Evolutionary conservation across 1,140 invertebrate species (phyloP).

Genomic region (Diorhabda carinulata): DNA sequence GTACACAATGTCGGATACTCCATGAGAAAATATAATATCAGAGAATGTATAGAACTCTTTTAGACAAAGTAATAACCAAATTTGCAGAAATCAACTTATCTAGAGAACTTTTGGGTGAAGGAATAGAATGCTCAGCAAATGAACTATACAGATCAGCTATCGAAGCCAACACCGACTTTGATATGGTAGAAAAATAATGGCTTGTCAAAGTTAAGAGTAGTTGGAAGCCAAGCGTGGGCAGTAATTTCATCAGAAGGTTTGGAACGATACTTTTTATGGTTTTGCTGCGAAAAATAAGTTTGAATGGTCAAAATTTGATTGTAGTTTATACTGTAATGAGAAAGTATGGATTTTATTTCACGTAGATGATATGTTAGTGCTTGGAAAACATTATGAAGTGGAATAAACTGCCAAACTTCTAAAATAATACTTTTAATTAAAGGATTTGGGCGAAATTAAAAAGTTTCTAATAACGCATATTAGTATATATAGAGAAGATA

Average conservation of each 20-base stretch:
- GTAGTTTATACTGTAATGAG: slow-evolving; percentile 7
- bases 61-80: too few relatives aligned
- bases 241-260: slow-evolving; percentile 4
- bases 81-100: too few relatives aligned
- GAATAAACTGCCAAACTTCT: slow-evolving; percentile 3
- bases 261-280: slow-evolving; percentile 22
- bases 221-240: too few relatives aligned
- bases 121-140: too few relatives aligned
- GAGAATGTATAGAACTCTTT: too few relatives aligned
- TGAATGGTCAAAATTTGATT: slow-evolving; percentile 16
- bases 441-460: slow-evolving; percentile 16
- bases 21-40: too few relatives aligned
- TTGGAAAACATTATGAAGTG: slow-evolving; percentile 8
- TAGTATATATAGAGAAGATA: neutral
- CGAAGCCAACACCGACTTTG: too few relatives aligned
- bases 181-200: too few relatives aligned
- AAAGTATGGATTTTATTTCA: slow-evolving; percentile 8
- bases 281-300: slow-evolving; percentile 21
- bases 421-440: slow-evolving; percentile 11
- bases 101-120: too few relatives aligned
- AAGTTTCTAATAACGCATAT: slow-evolving; percentile 21
- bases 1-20: too few relatives aligned
- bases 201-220: too few relatives aligned
- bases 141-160: too few relatives aligned
- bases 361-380: slow-evolving; percentile 18